These are phyloP conservation scores for Heterodera filipjevi DNA, from an alignment of 2,888 invertebrate genomes.

Conservation along the genomic window DNA sequence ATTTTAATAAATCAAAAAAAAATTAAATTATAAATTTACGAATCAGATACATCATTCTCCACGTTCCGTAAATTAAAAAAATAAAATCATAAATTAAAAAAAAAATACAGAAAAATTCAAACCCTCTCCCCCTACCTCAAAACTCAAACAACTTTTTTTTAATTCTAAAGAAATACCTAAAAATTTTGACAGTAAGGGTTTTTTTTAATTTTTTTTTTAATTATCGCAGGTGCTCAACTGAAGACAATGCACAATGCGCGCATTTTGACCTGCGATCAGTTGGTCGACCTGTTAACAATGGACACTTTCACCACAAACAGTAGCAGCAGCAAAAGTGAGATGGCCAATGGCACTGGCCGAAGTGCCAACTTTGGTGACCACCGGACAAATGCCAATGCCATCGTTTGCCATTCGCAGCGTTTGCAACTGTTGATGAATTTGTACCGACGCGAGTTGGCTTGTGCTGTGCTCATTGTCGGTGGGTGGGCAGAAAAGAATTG, in stretches of 20 bases:
- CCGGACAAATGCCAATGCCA: background rate
- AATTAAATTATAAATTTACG: background rate
- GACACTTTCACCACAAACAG: constrained; percentile 24
- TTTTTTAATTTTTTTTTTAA: background rate
- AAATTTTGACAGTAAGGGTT: background rate
- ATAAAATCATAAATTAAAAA: no score
- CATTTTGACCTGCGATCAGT: constrained; percentile 79
- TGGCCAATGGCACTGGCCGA: background rate
- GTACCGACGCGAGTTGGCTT: constrained; percentile 88
- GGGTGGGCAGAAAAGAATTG: constrained; percentile 57
- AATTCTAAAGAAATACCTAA: background rate
- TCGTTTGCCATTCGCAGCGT: constrained; percentile 73
- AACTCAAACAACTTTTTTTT: no score
- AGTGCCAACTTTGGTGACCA: background rate
- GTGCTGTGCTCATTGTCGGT: constrained; percentile 81
- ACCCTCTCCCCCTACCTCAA: no score
- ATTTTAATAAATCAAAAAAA: background rate
- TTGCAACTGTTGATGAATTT: constrained; percentile 84
- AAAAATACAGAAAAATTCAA: no score
- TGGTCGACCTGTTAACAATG: constrained; percentile 32
- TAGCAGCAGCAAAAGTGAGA: background rate
- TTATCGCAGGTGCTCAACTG: constrained; percentile 79
- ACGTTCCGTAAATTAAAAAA: no score
- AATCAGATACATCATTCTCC: no score
- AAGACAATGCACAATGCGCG: constrained; percentile 98